Base-by-base conservation (phyloP, 2,113 vertebrate genomes). In the Callionymus lyra region DNA sequence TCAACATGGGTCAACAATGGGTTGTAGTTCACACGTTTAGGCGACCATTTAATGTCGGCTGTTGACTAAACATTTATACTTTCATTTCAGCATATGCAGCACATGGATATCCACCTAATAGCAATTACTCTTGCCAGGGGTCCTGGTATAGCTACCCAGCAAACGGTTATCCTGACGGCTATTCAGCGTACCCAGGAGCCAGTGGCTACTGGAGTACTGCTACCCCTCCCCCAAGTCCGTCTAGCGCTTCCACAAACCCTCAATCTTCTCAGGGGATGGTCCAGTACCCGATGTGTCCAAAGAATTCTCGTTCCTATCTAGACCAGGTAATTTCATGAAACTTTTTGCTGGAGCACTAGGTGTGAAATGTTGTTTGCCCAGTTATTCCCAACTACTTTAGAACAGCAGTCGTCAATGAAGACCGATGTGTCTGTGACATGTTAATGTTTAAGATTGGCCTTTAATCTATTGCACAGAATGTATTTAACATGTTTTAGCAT, bases 281-380 rank as follows among this genome's bases (percentile, higher is more conserved):
- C 79, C 85, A 86, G 82, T 87, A 87, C 78, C 84, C 85, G 0
- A 66, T 87, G 72, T 84, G 85, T 75, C 81, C 85, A 50, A 75
- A 80, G 56, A 80, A 83, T 59, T 62, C 70, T 9, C 72, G 80
- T 46, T 55, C 82, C 15, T 86, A 82, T 65, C 52, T 84, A 34
- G 72, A 61, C 52, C 75, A 83, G 84, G 85, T 85, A 68, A 55
- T 55, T 21, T 2, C 14, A 3, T 27, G 4, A 5, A 5, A 5
- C 8, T 27, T 27, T 27, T 27, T 27, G 21, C 8, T 27, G 21
- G 21, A 27, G 8, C 8, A 5, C 21, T 34, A n/a, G n/a, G n/a
- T n/a, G n/a, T n/a, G n/a, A n/a, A n/a, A n/a, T n/a, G n/a, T n/a
- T n/a, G n/a, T n/a, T n/a, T n/a, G n/a, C n/a, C n/a, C n/a, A n/a